phyloP scores from a whole-genome alignment of 2,797 vertebrate genomes.

The Bradypodion pumilum region DNA sequence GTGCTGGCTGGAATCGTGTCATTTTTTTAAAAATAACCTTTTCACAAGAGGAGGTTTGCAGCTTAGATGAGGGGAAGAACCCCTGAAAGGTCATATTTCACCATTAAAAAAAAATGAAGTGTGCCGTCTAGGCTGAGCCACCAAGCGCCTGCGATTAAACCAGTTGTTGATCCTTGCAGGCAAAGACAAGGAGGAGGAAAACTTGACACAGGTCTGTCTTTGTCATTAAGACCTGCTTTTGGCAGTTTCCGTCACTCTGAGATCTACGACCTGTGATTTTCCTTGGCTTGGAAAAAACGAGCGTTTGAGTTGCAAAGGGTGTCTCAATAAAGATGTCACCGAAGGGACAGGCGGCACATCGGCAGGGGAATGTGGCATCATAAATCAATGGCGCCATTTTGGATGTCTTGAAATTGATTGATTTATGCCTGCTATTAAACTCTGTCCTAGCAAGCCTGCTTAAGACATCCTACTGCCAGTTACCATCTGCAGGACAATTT shows the following conservation, averaged over 20 bases:
- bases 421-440: neutral
- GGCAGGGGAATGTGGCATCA: neutral
- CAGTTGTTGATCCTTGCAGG: neutral
- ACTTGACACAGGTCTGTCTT: neutral
- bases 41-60: too few relatives aligned
- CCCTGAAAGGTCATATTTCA: neutral
- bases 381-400: neutral
- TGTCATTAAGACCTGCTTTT: neutral
- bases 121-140: neutral
- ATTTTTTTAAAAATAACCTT: too few relatives aligned
- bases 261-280: neutral
- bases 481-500: neutral
- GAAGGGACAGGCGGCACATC: neutral
- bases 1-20: too few relatives aligned
- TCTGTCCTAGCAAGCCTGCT: neutral
- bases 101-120: neutral
- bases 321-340: constrained; percentile 11
- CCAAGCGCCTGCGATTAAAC: neutral
- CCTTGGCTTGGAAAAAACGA: neutral
- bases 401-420: neutral
- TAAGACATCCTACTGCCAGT: constrained; percentile 3
- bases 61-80: too few relatives aligned
- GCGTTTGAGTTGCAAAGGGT: neutral
- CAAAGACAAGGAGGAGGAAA: neutral
- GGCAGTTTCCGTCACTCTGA: neutral